Base-by-base conservation (phyloP, 1,140 invertebrate genomes). In the Eurosta solidaginis region DNA sequence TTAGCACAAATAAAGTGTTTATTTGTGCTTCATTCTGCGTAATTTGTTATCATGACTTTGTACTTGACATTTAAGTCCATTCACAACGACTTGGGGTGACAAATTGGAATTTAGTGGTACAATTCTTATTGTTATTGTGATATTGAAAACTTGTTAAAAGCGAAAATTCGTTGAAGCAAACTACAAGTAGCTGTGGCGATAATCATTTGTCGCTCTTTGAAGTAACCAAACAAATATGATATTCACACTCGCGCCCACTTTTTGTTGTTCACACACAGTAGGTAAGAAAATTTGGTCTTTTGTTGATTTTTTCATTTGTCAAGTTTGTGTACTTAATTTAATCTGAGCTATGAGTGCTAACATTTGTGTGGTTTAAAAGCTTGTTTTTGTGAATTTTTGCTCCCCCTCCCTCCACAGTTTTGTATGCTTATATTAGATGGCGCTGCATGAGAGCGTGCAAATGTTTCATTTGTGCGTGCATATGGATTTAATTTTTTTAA, bases 321-420 rank as follows among this genome's bases (percentile, higher is more conserved):
- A 63, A 63, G 54, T 54, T 63, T 9, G 47, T 63, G 54, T 40
- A 33, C 59, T 68, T 68, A 68, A 68, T 68, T 68, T 68, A 68
- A 68, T 68, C 59, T 68, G 20, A 29, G 36, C 59, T 40, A 40
- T 40, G 59, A n/a, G n/a, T 33, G 33, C 33, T 25, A 17, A 42
- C 40, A 75, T 75, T 75, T 75, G 22, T n/a, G n/a, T 68, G 59
- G 59, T 68, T n/a, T 40, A 68, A 27, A 68, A 68, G 27, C 17
- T 10, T 17, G 54, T 33, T 12, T 59, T 1, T 10, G 52, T n/a
- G 27, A 17, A 12, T 12, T 14, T 47, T 47, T 47, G 7, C 12
- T 47, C n/a, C n/a, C n/a, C n/a, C n/a, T n/a, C n/a, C n/a, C n/a
- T n/a, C n/a, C n/a, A n/a, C n/a, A 14, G 4, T 47, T 14, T 9